These are phyloP conservation scores for Drosophila cognata DNA, from an alignment of 2,888 invertebrate genomes.

Conservation along the genomic window DNA sequence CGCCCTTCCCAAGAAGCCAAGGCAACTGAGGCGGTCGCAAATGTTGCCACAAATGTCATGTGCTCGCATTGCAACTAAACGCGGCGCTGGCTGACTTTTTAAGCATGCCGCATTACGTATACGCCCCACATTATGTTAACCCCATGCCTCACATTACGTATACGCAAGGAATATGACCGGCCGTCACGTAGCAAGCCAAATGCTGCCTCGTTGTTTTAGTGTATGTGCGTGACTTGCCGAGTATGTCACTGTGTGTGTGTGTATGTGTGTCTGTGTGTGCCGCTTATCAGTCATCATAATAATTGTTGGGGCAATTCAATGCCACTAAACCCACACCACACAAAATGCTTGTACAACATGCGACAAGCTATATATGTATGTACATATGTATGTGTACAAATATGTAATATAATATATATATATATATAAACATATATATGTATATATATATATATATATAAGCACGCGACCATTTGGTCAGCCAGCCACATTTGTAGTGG, in stretches of 20 bases:
- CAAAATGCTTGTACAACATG: slow-evolving; percentile 27
- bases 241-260: slow-evolving; percentile 15
- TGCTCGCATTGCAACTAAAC: slow-evolving; percentile 57
- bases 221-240: slow-evolving; percentile 54
- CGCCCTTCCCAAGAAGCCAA: slow-evolving; percentile 35
- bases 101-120: slow-evolving; percentile 73
- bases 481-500: slow-evolving; percentile 42
- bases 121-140: slow-evolving; percentile 57
- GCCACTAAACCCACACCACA: slow-evolving; percentile 53
- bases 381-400: background rate
- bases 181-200: slow-evolving; percentile 71
- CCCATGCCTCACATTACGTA: slow-evolving; percentile 42
- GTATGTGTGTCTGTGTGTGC: slow-evolving; percentile 23
- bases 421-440: background rate
- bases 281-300: slow-evolving; percentile 79
- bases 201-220: slow-evolving; percentile 52
- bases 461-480: slow-evolving; percentile 58
- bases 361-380: background rate
- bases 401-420: slow-evolving; percentile 6
- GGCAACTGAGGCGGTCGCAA: slow-evolving; percentile 50
- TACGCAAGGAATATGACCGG: slow-evolving; percentile 66
- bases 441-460: background rate
- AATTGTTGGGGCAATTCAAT: slow-evolving; percentile 77
- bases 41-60: slow-evolving; percentile 72
- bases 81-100: slow-evolving; percentile 56